phyloP scores from a whole-genome alignment of 2,113 vertebrate species.

The Macroglossus sobrinus region DNA sequence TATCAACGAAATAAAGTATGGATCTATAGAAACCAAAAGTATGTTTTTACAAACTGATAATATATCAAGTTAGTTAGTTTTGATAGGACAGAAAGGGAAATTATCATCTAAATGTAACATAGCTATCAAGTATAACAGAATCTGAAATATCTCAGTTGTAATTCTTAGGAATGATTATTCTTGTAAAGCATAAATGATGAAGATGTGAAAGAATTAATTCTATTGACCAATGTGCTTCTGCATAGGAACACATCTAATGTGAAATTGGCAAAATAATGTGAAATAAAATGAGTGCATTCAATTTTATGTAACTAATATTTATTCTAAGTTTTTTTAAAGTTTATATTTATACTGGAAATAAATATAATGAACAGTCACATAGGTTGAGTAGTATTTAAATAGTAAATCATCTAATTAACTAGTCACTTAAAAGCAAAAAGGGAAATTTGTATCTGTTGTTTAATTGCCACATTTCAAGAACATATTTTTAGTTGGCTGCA shows the following conservation, averaged over 20 bases:
- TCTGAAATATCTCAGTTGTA: slow-evolving; percentile 4
- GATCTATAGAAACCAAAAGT: background rate
- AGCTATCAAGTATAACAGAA: background rate
- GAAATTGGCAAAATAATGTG: slow-evolving; percentile 25
- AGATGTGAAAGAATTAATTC: background rate
- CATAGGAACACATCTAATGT: background rate
- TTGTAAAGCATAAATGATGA: background rate
- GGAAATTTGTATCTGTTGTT: slow-evolving; percentile 56
- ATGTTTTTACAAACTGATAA: background rate
- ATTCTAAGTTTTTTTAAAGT: slow-evolving; percentile 7
- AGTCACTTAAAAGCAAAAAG: slow-evolving; percentile 58
- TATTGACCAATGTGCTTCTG: background rate
- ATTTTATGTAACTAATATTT: slow-evolving; percentile 60
- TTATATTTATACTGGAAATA: slow-evolving; percentile 55
- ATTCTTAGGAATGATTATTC: background rate
- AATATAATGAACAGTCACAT: slow-evolving; percentile 54
- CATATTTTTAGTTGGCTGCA: slow-evolving; percentile 54
- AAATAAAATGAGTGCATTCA: slow-evolving; percentile 27
- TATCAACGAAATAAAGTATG: background rate
- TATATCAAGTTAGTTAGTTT: background rate
- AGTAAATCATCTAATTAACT: slow-evolving; percentile 64
- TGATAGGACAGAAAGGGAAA: background rate
- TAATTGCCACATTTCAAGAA: slow-evolving; percentile 68
- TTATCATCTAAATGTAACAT: background rate
- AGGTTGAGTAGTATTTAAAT: slow-evolving; percentile 53